These are phyloP conservation scores for Allacma fusca DNA, from an alignment of 2,888 invertebrate species.

Conservation along the genomic window DNA sequence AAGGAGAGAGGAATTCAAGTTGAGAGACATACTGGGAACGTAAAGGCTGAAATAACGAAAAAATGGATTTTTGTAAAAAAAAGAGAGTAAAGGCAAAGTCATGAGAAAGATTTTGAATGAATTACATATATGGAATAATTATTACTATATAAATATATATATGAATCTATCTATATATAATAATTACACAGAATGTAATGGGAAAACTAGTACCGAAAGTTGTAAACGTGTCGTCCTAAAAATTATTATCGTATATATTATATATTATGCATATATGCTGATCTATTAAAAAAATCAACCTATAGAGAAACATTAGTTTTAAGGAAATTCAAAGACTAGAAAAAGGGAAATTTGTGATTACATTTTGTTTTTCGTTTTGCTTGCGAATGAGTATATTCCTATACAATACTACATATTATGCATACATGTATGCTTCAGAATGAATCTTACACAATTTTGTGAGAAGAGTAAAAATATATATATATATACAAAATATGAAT, in stretches of 20 bases:
- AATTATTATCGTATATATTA: not conserved
- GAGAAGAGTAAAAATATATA: too few species aligned
- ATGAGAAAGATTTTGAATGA: not conserved
- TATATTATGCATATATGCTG: too few species aligned
- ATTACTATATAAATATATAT: not conserved
- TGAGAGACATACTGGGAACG: conserved; percentile 12
- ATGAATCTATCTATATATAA: not conserved
- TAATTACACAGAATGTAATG: not conserved
- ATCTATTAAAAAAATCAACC: too few species aligned
- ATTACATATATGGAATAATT: not conserved
- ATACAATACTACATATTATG: too few species aligned
- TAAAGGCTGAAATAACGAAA: conserved; percentile 16
- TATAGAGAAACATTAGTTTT: too few species aligned
- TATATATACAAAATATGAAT: too few species aligned
- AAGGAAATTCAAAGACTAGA: too few species aligned
- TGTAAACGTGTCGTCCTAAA: not conserved
- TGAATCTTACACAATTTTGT: too few species aligned
- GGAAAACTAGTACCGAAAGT: conserved; percentile 6
- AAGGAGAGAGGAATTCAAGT: conserved; percentile 3
- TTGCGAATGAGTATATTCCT: too few species aligned
- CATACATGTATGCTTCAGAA: too few species aligned
- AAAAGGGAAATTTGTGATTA: too few species aligned
- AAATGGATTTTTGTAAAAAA: not conserved
- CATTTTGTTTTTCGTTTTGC: too few species aligned
- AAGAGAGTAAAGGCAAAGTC: not conserved